Base-by-base conservation (phyloP, 30 jellyfish, hydroid and myxozoan species). In the Hydra vulgaris region DNA sequence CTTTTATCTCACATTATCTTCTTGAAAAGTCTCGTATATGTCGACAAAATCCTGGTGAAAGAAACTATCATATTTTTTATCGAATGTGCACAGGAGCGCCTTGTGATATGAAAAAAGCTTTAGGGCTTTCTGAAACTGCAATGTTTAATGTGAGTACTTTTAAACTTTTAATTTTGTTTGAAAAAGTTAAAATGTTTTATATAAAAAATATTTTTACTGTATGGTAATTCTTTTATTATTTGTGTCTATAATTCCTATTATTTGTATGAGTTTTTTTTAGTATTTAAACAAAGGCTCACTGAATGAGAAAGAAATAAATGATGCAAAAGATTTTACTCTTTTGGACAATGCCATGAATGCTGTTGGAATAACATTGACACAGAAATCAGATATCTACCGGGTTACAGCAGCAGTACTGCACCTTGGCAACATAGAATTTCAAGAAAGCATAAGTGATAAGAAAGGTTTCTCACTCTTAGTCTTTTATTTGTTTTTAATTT, bases 341-440 rank as follows among this genome's bases (percentile, higher is more conserved):
- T 76, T 90, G 90, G 97, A 90, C 80, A 86, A 85, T 20, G 97
- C 97, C 15, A 90, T 90, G 97, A 87, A 86, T 69, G 95, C 95
- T 4, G 97, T 90, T 61, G 97, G 97, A 15, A 76, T 90, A 1
- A 79, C 83, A 20, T 69, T 70, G 67, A 73, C 85, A 26, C 81
- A 90, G 5, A 85, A 82, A 68, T 70, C 78, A 78, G 91, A 85
- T 27, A 86, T 90, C 56, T 90, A 90, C 70, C 86, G 97, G 22
- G 83, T 90, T 74, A 95, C 79, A 18, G 97, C 97, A 23, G 97
- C 95, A 21, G 97, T 90, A 5, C 73, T 90, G 66, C 97, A 90
- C 71, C 97, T 90, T 82, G 97, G 97, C 15, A 90, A 90, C 79
- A 87, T 90, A 72, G 76, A 81, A 21, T 90, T 90, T 74, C 88